Conservation (phyloP, 2,888 invertebrate species). For the Lumbricus terrestris region DNA sequence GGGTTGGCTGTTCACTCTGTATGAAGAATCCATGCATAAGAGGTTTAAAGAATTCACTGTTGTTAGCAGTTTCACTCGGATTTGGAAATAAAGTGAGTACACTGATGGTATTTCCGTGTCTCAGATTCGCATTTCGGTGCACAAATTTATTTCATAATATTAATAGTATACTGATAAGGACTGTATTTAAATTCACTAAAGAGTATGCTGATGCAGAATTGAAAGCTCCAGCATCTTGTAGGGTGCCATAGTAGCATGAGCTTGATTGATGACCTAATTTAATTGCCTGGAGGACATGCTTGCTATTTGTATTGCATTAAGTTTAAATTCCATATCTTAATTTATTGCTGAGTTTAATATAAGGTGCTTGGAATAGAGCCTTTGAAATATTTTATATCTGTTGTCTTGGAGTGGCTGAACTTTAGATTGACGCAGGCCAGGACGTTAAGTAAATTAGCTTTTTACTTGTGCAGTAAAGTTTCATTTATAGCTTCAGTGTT, state of each 20-base stretch:
- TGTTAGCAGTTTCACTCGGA: neutral
- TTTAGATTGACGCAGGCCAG: neutral
- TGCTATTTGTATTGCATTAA: neutral
- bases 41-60: neutral
- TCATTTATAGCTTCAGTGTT: neutral
- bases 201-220: neutral
- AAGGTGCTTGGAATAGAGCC: neutral
- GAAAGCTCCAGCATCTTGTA: neutral
- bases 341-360: neutral
- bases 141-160: no score
- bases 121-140: no score
- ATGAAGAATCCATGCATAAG: neutral
- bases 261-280: neutral
- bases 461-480: neutral
- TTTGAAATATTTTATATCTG: neutral
- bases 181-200: no score
- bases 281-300: neutral
- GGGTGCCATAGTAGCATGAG: neutral
- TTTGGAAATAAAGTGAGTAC: neutral
- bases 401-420: neutral
- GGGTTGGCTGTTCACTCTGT: no score
- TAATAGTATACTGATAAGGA: no score
- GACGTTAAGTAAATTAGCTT: neutral
- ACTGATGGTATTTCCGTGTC: no score
- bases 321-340: neutral